Evolutionary conservation across 2,888 invertebrate species (phyloP).

Genomic region (Tetranychus truncatus): DNA sequence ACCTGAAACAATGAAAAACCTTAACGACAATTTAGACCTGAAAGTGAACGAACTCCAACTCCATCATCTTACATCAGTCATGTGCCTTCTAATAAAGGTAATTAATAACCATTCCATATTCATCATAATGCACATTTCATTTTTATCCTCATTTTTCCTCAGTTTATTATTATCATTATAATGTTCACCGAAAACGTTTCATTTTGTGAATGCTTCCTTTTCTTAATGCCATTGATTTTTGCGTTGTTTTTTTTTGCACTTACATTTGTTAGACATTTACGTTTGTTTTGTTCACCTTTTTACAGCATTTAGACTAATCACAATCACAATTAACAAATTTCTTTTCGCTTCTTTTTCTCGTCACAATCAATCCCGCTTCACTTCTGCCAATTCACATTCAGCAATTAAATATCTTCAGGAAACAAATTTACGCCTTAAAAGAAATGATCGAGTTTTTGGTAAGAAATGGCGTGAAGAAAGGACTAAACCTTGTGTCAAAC

Average conservation of each 20-base stretch:
- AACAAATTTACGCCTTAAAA: constrained; percentile 15
- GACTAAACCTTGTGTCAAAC: too few relatives aligned
- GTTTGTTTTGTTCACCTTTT: neutral
- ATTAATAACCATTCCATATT: neutral
- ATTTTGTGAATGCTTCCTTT: neutral
- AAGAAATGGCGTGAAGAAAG: neutral
- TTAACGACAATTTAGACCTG: constrained; percentile 11
- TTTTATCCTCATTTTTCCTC: neutral
- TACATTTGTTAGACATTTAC: neutral
- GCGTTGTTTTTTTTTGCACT: neutral
- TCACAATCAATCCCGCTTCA: neutral
- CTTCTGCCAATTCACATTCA: neutral
- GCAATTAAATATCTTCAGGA: constrained; percentile 23
- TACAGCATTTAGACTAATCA: too few relatives aligned
- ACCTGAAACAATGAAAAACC: too few relatives aligned
- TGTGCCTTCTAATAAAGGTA: constrained; percentile 22
- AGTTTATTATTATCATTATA: neutral
- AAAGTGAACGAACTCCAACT: constrained; percentile 20
- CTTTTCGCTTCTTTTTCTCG: neutral
- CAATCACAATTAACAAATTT: neutral
- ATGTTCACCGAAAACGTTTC: neutral
- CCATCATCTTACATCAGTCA: constrained; percentile 21
- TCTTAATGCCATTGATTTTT: neutral
- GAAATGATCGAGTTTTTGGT: constrained; percentile 6
- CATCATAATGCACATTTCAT: neutral